Evolutionary conservation across 92 coral and sea anemone genomes (phyloP).

Genomic region (Phenganax stokvisi): DNA sequence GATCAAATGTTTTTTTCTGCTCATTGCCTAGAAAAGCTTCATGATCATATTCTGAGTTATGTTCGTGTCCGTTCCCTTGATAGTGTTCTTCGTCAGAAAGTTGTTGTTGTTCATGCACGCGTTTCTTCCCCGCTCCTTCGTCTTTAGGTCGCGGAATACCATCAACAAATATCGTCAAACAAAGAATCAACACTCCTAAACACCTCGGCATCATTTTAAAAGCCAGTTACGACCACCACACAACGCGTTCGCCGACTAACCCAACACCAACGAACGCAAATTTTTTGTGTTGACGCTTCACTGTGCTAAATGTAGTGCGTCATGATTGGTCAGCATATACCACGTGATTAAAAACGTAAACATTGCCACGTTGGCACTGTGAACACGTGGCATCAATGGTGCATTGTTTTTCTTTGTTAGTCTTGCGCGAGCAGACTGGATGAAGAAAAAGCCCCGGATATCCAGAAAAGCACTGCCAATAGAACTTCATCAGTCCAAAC

Average conservation of each 20-base stretch:
- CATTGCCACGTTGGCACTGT: conserved; percentile 39
- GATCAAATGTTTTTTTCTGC: conserved; percentile 73
- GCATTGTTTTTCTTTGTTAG: neutral
- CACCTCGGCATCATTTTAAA: neutral
- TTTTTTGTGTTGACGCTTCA: neutral
- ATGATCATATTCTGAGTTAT: conserved; percentile 86
- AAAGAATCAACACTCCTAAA: conserved; percentile 11
- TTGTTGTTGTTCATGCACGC: conserved; percentile 37
- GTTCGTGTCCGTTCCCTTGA: conserved; percentile 56
- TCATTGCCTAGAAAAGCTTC: conserved; percentile 95
- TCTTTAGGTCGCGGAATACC: conserved; percentile 34
- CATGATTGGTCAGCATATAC: conserved; percentile 11
- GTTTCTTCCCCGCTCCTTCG: conserved; percentile 4
- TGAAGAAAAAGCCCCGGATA: neutral
- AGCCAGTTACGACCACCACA: neutral
- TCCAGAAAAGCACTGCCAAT: too few relatives aligned
- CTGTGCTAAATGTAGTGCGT: neutral
- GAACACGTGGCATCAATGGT: neutral
- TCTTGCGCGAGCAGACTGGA: neutral
- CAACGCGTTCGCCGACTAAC: neutral
- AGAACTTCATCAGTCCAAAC: too few relatives aligned
- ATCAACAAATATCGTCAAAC: conserved; percentile 2
- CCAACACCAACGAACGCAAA: neutral
- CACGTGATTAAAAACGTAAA: conserved; percentile 25
- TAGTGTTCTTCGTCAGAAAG: conserved; percentile 84